Evolutionary conservation across 2,888 invertebrate genomes (phyloP), one percentile per base, ranked within the genome.

Genomic region (Zygogramma bicolorata): DNA sequence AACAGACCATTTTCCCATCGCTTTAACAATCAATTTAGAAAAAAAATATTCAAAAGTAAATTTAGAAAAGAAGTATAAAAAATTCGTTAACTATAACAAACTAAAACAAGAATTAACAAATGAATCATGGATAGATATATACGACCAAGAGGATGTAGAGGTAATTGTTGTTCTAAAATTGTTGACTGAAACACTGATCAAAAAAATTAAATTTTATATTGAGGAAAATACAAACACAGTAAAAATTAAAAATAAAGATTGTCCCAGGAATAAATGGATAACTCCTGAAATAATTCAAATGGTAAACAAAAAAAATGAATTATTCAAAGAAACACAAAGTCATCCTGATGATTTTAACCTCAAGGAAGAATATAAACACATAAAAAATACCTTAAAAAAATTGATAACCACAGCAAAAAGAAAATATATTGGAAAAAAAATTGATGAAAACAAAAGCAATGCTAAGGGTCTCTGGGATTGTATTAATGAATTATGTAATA

Each of bases 1-100:
- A 58, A 58, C 58, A 58, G 27, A 58, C 27, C 58, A 58, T 15
- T 58, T 58, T 58, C 58, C 27, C n/a, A 58, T 58, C 27, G n/a
- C n/a, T n/a, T n/a, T n/a, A n/a, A n/a, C n/a, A n/a, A n/a, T n/a
- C n/a, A n/a, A n/a, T n/a, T n/a, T n/a, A 27, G 27, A 27, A 25
- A 27, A 27, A 29, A 58, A 58, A 25, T 22, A 25, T 15, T 13
- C 25, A 58, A 58, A 13, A 25, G 5, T 15, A 58, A 10, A n/a
- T 25, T 10, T 22, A 27, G 3, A 27, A 58, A 58, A 34, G 6
- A 5, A 34, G 10, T 34, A 7, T 31, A 3, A 60, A 60, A 60
- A 60, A 60, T 20, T 31, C 1, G 34, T 22, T 34, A 34, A 60
- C 31, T 18, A 60, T n/a, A 38, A 6, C 4, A 60, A 60, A 22